A percentile compares a stretch with the other conserved stretches of the same genome.
Evolutionary conservation across 2,113 vertebrate genomes (phyloP).

Genomic region (Coptodon rendalli): DNA sequence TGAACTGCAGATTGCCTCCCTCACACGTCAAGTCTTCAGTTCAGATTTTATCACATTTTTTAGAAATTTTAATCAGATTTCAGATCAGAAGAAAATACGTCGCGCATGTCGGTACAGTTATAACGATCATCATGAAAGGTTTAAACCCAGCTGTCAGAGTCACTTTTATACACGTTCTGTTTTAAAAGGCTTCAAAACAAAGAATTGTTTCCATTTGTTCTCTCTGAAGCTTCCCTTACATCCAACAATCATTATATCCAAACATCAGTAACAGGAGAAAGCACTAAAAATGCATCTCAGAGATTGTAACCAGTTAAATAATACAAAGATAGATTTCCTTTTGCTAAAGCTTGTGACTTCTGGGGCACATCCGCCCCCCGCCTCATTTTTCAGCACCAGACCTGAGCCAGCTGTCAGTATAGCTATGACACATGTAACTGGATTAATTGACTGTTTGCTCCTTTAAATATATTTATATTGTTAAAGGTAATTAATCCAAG

Average conservation of each 20-base stretch:
- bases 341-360: not conserved
- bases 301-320: not conserved
- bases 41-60: not conserved
- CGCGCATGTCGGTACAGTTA: not conserved
- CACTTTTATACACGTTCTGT: not conserved
- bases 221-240: not conserved
- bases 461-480: not conserved
- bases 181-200: not conserved
- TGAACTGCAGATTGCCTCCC: not conserved
- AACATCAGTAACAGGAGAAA: not conserved
- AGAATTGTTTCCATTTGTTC: not conserved
- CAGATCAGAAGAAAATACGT: not conserved
- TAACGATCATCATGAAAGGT: not conserved
- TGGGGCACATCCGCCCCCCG: accelerated
- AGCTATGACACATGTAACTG: not conserved
- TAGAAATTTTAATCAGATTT: not conserved
- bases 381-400: not conserved
- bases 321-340: not conserved
- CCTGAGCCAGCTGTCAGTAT: not conserved
- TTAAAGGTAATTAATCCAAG: not conserved
- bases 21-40: not conserved
- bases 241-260: not conserved
- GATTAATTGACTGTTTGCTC: not conserved
- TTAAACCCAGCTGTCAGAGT: not conserved
- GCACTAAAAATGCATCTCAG: not conserved